Evolutionary conservation across 2,113 vertebrate genomes (phyloP), one percentile per base, ranked within the genome.

Genomic region (Andinoacara biseriatus): DNA sequence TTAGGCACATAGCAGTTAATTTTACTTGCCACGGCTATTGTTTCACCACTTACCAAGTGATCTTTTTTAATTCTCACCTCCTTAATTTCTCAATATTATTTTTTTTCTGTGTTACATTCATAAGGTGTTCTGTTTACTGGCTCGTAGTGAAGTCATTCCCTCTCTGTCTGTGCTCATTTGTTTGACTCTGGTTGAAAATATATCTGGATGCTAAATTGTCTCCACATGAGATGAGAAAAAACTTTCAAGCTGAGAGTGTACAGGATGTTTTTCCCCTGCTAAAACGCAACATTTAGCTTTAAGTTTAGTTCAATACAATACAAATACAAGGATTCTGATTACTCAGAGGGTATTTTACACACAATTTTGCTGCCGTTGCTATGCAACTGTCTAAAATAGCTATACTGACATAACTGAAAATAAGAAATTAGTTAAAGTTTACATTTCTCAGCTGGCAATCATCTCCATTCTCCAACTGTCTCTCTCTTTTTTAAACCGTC

Each of bases 41-140:
- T 93, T 87, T 82, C 40, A 61, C n/a, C 10, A 24, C 78, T 89
- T 88, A 65, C 82, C 35, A 80, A 63, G 54, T 74, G 87, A 81
- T 87, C 54, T 33, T 63, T 79, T 87, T 57, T 76, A 89, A 86
- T 86, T 52, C 49, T 78, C 54, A 79, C 13, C 33, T 20, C 17
- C 58, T 77, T 85, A 52, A 83, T 76, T 90, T 81, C 81, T 87
- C 59, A 0, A 0, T 7, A 26, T 26, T 38, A 2, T 10, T 78
- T 81, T 46, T 79, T 88, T 82, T 83, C 31, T 62, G 33, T 4
- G 2, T 80, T 63, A 24, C 46, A 69, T 52, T 62, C 18, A 80
- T 15, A 43, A 65, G 24, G 35, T 69, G 33, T 29, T 83, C 9
- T 63, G 31, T 40, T 76, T 20, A 46, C 14, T 74, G 76, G 35